Evolutionary conservation across 2,113 vertebrate species (phyloP).

Genomic region (Odocoileus virginianus): DNA sequence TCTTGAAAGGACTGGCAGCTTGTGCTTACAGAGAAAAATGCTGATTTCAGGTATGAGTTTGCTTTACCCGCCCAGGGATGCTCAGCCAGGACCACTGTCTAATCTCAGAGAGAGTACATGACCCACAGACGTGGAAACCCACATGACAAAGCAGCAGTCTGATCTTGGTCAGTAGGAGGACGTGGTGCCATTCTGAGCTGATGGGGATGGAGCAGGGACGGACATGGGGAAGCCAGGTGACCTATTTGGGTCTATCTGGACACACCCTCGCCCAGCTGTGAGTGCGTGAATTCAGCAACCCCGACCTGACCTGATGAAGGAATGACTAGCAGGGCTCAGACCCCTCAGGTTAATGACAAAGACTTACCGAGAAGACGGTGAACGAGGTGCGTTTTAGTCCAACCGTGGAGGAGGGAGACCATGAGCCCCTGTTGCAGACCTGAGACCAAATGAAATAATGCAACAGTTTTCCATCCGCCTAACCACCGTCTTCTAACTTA

Average conservation of each 20-base stretch:
- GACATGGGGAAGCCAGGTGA: too few species aligned
- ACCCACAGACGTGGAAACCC: neutral
- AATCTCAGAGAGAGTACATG: neutral
- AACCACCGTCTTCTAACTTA: neutral
- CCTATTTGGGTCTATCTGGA: neutral
- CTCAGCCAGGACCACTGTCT: neutral
- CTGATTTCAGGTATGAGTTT: neutral
- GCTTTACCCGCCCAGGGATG: neutral
- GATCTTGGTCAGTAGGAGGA: neutral
- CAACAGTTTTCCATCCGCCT: neutral
- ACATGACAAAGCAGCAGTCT: neutral
- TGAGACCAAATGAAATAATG: neutral
- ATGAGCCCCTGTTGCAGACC: neutral
- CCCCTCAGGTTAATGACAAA: neutral
- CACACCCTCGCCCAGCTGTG: neutral
- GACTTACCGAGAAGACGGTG: neutral
- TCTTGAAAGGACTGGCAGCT: neutral
- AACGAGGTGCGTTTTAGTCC: neutral
- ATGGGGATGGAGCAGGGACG: fast-evolving
- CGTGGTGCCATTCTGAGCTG: neutral
- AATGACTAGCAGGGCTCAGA: neutral
- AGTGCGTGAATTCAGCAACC: neutral
- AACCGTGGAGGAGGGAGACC: neutral
- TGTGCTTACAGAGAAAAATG: neutral
- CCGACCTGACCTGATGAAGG: neutral